Conservation (phyloP, 2,797 vertebrate species). For the Liasis olivaceus region DNA sequence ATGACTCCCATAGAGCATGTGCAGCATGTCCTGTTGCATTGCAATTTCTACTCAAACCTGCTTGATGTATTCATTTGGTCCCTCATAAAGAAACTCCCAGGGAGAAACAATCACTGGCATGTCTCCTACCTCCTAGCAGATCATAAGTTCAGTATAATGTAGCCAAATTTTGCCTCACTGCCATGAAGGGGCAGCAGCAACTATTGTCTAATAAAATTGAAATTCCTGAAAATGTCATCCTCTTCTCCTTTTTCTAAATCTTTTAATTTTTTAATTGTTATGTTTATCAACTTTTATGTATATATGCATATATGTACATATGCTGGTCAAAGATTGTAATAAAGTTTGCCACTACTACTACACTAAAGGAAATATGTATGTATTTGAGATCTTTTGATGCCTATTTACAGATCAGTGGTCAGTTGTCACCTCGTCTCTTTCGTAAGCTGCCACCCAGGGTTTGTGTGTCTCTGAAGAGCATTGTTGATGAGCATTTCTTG, state of each 20-base stretch:
- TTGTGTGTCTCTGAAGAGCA: slow-evolving; percentile 90
- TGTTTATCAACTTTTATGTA: not conserved
- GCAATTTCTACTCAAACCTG: not conserved
- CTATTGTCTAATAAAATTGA: too few relatives aligned
- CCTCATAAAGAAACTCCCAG: too few relatives aligned
- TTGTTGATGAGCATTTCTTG: slow-evolving; percentile 92
- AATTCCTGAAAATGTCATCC: too few relatives aligned
- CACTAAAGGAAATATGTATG: not conserved
- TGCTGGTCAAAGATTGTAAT: not conserved
- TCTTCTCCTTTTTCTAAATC: not conserved
- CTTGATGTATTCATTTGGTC: not conserved
- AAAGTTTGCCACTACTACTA: not conserved
- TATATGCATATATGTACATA: not conserved
- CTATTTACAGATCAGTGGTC: slow-evolving; percentile 83
- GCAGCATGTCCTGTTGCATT: not conserved
- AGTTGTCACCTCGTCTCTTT: slow-evolving; percentile 89
- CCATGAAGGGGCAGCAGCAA: too few relatives aligned
- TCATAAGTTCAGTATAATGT: too few relatives aligned
- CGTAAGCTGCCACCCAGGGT: slow-evolving; percentile 90
- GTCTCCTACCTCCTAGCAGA: too few relatives aligned
- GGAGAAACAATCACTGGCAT: too few relatives aligned
- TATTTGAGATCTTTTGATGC: not conserved
- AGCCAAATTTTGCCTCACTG: too few relatives aligned
- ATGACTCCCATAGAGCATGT: not conserved
- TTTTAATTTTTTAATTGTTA: not conserved